Evolutionary conservation across 2,113 vertebrate species (phyloP).

Genomic region (Heterotis niloticus): DNA sequence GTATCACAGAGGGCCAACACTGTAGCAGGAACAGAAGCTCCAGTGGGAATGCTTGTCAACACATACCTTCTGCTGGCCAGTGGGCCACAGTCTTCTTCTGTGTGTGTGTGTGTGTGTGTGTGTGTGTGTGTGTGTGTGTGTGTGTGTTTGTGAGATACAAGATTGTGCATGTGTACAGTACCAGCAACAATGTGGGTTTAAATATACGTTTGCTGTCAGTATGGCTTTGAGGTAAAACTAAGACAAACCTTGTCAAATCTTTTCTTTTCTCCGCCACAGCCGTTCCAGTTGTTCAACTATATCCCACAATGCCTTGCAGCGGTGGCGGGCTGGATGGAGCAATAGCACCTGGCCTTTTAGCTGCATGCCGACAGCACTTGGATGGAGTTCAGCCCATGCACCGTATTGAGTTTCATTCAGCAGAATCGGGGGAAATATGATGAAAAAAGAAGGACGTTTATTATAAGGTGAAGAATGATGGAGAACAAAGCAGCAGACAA

Average conservation of each 20-base stretch:
- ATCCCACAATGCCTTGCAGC: not conserved
- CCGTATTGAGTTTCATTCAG: not conserved
- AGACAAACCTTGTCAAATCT: not conserved
- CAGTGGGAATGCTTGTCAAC: no score
- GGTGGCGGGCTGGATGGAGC: not conserved
- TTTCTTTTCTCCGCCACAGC: no score
- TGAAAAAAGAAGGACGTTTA: not conserved
- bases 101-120: not conserved
- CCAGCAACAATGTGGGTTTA: not conserved
- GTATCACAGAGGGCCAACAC: no score
- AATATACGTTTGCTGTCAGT: no score
- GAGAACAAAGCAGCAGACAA: not conserved
- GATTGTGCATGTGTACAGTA: no score
- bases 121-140: not conserved
- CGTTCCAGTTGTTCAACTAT: slow-evolving; percentile 8
- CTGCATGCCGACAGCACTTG: not conserved
- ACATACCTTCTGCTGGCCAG: no score
- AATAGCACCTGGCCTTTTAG: slow-evolving; percentile 3
- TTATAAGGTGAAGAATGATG: not conserved
- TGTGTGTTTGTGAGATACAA: not conserved
- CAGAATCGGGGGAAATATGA: slow-evolving; percentile 8
- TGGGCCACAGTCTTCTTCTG: no score
- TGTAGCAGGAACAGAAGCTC: no score
- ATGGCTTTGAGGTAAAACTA: not conserved
- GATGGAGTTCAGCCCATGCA: not conserved